These are phyloP conservation scores for Hypanus sabinus DNA, from an alignment of 2,113 vertebrate genomes.

Conservation along the genomic window DNA sequence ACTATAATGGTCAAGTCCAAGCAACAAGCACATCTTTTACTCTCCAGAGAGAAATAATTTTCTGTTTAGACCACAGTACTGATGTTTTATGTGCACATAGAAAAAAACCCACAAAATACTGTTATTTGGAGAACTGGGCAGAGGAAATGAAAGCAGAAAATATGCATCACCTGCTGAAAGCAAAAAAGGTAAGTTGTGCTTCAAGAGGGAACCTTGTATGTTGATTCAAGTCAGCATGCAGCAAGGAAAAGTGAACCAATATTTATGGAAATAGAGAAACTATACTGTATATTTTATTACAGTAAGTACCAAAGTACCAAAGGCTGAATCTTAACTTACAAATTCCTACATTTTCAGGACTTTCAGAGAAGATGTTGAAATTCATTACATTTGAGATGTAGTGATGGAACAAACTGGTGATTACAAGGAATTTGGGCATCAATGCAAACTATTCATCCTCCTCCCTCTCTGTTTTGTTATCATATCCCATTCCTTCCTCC, in stretches of 20 bases:
- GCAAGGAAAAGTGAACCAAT: not conserved
- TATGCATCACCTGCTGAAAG: not conserved
- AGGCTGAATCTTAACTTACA: not conserved
- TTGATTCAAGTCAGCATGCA: not conserved
- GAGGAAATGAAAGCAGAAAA: not conserved
- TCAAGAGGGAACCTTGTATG: not conserved
- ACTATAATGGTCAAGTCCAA: not conserved
- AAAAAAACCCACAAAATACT: not conserved
- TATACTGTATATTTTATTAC: not conserved
- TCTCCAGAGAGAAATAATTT: not conserved
- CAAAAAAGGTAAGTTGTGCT: not conserved
- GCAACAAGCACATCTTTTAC: not conserved
- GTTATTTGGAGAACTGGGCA: not conserved
- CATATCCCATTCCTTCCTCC: not conserved
- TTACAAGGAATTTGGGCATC: not conserved
- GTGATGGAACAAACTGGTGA: not conserved
- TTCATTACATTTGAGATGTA: not conserved
- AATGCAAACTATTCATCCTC: not conserved
- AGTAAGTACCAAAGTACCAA: not conserved
- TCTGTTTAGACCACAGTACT: not conserved
- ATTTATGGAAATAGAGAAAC: not conserved
- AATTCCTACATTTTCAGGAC: not conserved
- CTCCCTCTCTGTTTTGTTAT: not conserved
- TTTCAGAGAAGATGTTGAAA: not conserved
- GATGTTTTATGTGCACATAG: not conserved